These are phyloP conservation scores for Volucella inflata DNA, from an alignment of 2,888 invertebrate species.

Conservation along the genomic window DNA sequence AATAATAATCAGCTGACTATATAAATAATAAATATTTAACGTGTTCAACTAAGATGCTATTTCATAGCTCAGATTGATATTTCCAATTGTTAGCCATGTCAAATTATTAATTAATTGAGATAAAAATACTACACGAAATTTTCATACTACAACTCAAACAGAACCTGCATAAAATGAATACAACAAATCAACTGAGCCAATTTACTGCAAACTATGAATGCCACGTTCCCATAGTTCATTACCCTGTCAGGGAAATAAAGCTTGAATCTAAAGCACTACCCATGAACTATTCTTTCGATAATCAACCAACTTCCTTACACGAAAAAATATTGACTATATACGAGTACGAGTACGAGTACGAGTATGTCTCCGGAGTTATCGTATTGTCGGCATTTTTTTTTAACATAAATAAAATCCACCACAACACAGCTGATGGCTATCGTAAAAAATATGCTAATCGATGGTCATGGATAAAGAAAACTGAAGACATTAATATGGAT, in stretches of 20 bases:
- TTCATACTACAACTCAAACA: too few relatives aligned
- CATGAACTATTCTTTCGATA: slow-evolving; percentile 62
- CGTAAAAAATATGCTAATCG: slow-evolving; percentile 65
- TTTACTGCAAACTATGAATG: slow-evolving; percentile 27
- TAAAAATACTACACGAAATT: too few relatives aligned
- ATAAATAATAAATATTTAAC: too few relatives aligned
- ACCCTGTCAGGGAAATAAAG: slow-evolving; percentile 53
- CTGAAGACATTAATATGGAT: slow-evolving; percentile 65
- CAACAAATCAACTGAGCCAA: slow-evolving; percentile 11
- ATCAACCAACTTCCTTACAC: slow-evolving; percentile 59
- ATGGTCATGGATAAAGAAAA: slow-evolving; percentile 50
- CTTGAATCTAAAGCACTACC: slow-evolving; percentile 44
- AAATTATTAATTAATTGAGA: too few relatives aligned
- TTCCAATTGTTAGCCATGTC: too few relatives aligned
- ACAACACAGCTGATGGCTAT: slow-evolving; percentile 66
- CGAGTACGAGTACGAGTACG: background rate
- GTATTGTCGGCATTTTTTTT: slow-evolving; percentile 51
- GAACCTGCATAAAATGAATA: background rate
- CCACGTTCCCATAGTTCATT: slow-evolving; percentile 59
- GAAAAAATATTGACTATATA: slow-evolving; percentile 33
- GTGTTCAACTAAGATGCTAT: too few relatives aligned
- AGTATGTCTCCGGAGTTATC: slow-evolving; percentile 5
- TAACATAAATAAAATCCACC: slow-evolving; percentile 42
- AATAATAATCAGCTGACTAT: too few relatives aligned
- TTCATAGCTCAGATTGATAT: too few relatives aligned